Conservation (phyloP, 2,888 invertebrate species). For the Caradrina kadenii region DNA sequence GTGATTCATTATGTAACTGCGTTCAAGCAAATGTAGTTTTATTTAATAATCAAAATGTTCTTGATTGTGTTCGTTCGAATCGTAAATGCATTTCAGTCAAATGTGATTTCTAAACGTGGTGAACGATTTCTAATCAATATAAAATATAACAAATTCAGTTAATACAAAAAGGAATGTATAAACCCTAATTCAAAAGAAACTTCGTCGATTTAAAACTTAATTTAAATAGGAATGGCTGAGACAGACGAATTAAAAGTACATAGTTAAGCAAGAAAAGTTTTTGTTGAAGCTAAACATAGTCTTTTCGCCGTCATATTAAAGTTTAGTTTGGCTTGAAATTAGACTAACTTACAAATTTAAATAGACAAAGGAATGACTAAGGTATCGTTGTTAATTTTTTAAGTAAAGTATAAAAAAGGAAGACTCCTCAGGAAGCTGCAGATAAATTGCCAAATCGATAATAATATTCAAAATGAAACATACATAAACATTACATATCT, state of each 20-base stretch:
- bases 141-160: slow-evolving; percentile 36
- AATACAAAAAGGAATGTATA: slow-evolving; percentile 39
- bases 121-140: slow-evolving; percentile 56
- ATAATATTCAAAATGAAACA: slow-evolving; percentile 2
- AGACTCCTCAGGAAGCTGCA: slow-evolving; percentile 36
- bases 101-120: slow-evolving; percentile 35
- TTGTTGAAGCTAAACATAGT: background rate
- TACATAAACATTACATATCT: too few relatives aligned
- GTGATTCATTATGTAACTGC: too few relatives aligned
- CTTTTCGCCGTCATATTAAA: background rate
- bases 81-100: background rate
- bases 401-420: slow-evolving; percentile 26
- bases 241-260: slow-evolving; percentile 16
- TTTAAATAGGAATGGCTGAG: slow-evolving; percentile 57
- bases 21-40: too few relatives aligned
- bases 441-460: slow-evolving; percentile 6
- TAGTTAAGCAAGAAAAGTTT: background rate
- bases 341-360: slow-evolving; percentile 9
- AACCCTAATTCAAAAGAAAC: slow-evolving; percentile 47
- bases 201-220: slow-evolving; percentile 64
- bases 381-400: slow-evolving; percentile 32
- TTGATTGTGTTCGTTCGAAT: background rate
- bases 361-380: slow-evolving; percentile 23
- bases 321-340: background rate
- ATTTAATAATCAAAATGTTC: too few relatives aligned